These are phyloP conservation scores for Halictus rubicundus DNA, from an alignment of 1,140 invertebrate genomes.

Conservation along the genomic window DNA sequence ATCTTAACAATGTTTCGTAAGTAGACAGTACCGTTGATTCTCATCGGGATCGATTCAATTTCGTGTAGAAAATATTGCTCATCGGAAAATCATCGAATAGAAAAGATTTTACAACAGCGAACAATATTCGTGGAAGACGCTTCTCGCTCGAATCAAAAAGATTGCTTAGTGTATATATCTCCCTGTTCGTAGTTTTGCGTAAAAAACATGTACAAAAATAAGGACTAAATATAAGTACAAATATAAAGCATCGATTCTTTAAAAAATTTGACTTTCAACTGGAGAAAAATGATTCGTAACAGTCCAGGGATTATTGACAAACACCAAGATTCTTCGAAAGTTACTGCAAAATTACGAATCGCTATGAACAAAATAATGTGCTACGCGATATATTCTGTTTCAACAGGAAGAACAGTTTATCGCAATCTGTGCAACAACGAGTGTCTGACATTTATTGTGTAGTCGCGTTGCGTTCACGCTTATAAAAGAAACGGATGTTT, in stretches of 20 bases:
- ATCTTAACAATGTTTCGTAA: slow-evolving; percentile 6
- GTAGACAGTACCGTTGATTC: slow-evolving; percentile 21
- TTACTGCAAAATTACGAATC: slow-evolving; percentile 15
- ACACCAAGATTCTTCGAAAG: slow-evolving; percentile 5
- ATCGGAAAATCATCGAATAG: neutral
- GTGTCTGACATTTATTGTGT: slow-evolving; percentile 8
- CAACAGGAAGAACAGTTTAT: neutral
- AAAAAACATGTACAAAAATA: slow-evolving; percentile 27
- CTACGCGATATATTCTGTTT: neutral
- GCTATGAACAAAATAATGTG: slow-evolving; percentile 13
- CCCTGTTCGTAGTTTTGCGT: neutral
- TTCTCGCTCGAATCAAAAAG: neutral
- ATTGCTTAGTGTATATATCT: neutral
- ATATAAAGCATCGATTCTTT: neutral
- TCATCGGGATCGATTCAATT: neutral
- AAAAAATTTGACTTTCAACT: neutral
- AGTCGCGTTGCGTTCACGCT: neutral
- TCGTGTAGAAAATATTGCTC: neutral
- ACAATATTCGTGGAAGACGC: slow-evolving; percentile 17
- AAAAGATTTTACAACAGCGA: neutral
- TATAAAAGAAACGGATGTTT: neutral
- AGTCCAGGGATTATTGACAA: neutral
- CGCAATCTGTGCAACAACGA: slow-evolving; percentile 18
- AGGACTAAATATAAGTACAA: slow-evolving; percentile 47
- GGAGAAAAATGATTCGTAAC: neutral